phyloP scores from a whole-genome alignment of 2,113 vertebrate genomes.

The Elephantulus edwardii region DNA sequence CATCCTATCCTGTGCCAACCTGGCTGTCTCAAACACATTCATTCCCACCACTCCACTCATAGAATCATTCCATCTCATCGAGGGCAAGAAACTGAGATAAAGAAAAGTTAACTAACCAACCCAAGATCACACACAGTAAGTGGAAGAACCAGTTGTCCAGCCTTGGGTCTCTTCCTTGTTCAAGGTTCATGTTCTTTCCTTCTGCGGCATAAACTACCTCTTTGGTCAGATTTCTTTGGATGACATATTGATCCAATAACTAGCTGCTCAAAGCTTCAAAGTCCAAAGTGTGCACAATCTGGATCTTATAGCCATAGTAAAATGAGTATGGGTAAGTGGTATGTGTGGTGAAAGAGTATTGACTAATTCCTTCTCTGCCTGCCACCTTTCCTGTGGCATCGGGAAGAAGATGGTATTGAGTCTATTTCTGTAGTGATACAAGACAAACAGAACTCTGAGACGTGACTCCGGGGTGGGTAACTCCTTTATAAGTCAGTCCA shows the following conservation, averaged over 20 bases:
- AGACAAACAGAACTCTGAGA: background rate
- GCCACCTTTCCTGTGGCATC: accelerated
- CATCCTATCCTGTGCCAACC: too few relatives aligned
- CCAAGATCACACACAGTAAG: background rate
- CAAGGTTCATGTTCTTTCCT: background rate
- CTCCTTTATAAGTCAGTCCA: background rate
- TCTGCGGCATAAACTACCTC: background rate
- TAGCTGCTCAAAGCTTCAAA: background rate
- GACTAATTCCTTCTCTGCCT: background rate
- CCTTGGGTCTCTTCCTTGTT: background rate
- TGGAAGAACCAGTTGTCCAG: constrained; percentile 9
- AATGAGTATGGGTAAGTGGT: background rate
- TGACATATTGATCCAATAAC: background rate
- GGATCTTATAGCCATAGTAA: background rate
- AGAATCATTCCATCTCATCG: too few relatives aligned
- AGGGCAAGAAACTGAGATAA: constrained; percentile 30
- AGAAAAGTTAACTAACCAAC: constrained; percentile 8
- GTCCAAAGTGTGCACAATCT: background rate
- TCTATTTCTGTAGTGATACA: background rate
- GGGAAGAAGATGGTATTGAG: background rate
- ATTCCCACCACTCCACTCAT: too few relatives aligned
- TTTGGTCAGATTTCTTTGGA: background rate
- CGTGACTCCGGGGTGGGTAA: background rate
- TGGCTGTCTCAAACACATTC: too few relatives aligned
- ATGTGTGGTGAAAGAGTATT: background rate